Conservation (phyloP, 2,113 vertebrate genomes). For the Lycaon pictus region DNA sequence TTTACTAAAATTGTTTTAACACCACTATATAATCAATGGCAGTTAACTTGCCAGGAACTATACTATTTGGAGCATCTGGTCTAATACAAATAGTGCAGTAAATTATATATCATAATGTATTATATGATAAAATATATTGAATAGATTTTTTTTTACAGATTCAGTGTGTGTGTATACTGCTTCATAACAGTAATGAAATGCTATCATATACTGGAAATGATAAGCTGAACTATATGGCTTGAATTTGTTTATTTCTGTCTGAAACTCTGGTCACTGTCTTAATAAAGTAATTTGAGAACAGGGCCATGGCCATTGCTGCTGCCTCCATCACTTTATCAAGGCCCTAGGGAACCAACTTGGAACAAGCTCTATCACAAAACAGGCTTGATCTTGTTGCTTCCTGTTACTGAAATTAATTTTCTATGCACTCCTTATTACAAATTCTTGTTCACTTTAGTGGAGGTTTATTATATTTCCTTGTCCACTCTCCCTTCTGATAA, state of each 20-base stretch:
- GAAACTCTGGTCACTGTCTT: not conserved
- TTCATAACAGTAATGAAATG: not conserved
- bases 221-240: not conserved
- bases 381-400: not conserved
- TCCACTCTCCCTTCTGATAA: not conserved
- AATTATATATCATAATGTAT: slow-evolving; percentile 29
- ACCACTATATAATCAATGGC: not conserved
- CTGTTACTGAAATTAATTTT: slow-evolving; percentile 20
- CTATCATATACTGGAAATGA: not conserved
- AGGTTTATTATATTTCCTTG: not conserved
- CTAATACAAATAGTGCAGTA: slow-evolving; percentile 39
- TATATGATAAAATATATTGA: slow-evolving; percentile 25
- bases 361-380: not conserved
- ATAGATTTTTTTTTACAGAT: slow-evolving; percentile 31
- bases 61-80: not conserved
- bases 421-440: not conserved
- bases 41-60: not conserved
- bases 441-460: not conserved
- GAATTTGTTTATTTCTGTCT: not conserved
- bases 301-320: not conserved
- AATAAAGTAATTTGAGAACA: not conserved
- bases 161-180: not conserved
- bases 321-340: not conserved
- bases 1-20: slow-evolving; percentile 42
- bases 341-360: not conserved